Base-by-base conservation (phyloP, 2,797 vertebrate genomes). In the Cyprinella venusta region DNA sequence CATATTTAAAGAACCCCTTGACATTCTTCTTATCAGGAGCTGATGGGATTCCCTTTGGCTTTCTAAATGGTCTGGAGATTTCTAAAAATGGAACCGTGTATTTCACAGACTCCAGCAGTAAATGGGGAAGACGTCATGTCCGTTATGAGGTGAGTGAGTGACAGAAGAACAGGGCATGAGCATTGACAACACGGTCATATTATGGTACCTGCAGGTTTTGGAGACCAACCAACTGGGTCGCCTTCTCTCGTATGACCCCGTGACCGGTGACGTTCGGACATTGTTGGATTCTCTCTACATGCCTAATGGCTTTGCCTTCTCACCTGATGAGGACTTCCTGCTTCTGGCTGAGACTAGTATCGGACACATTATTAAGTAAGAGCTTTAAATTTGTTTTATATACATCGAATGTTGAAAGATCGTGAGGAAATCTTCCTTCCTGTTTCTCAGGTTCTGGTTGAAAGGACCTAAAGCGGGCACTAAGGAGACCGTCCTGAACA, bases 71-170 rank as follows among this genome's bases (percentile, higher is more conserved):
- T 4, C 89, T 95, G 72, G 94, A 95, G 84, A 90, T 94, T 84
- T 86, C 92, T 26, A 85, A 87, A 26, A 92, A 92, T 1, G 94
- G 93, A 0, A 83, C 90, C 0, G 86, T 95, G 69, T 95, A 92
- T 84, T 96, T 96, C 88, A 95, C 91, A 0, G 94, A 95, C 91
- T 95, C 94, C 0, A 95, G 94, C 79, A 95, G 93, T 52, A 93
- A 93, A 59, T 95, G 94, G 93, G 93, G 94, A 42, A 92, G 94
- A 68, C 64, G 82, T 80, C 93, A 95, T 65, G 94, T 94, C 83
- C 92, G 90, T 82, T 92, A 94, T 18, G 93, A 95, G 92, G 93
- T 94, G 84, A 92, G 79, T 5, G 45, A 33, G 33, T 36, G 56
- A 30, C 18, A 52, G 3, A 7, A 76, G 36, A 63, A 48, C 13